A percentile compares a stretch with the other conserved stretches of the same genome.
These are phyloP conservation scores for Nudaria mundana DNA, from an alignment of 2,888 invertebrate species.

Conservation along the genomic window DNA sequence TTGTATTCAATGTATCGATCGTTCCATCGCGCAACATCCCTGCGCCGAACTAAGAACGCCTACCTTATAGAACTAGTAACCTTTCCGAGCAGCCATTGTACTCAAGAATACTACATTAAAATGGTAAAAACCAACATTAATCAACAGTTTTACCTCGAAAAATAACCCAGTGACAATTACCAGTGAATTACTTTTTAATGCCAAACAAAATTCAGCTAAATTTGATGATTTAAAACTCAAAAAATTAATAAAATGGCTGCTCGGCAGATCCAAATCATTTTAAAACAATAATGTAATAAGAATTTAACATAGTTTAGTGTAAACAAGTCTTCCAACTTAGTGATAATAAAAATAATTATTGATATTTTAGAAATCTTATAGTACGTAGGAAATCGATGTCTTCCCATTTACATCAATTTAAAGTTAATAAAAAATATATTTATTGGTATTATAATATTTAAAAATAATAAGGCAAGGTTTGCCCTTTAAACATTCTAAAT, in stretches of 20 bases:
- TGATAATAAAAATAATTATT: constrained; percentile 23
- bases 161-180: constrained; percentile 24
- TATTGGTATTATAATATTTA: constrained; percentile 3
- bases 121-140: constrained; percentile 49
- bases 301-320: constrained; percentile 48
- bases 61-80: constrained; percentile 31
- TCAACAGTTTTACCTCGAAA: constrained; percentile 24
- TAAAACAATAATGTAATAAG: constrained; percentile 49
- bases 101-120: constrained; percentile 47
- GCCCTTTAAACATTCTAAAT: not conserved
- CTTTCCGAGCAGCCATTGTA: constrained; percentile 57
- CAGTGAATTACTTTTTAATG: constrained; percentile 25
- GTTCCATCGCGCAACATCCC: constrained; percentile 54
- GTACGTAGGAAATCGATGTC: constrained; percentile 33
- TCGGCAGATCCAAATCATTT: constrained; percentile 34
- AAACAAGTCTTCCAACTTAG: constrained; percentile 73
- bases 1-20: constrained; percentile 60
- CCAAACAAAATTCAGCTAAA: too few relatives aligned
- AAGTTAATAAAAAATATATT: constrained; percentile 16
- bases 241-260: constrained; percentile 56
- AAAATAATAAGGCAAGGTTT: constrained; percentile 8
- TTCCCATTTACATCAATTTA: constrained; percentile 39
- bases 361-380: constrained; percentile 17
- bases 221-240: constrained; percentile 29
- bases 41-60: constrained; percentile 45